Base-by-base conservation (phyloP, 2,113 vertebrate species). In the Lagopus muta region DNA sequence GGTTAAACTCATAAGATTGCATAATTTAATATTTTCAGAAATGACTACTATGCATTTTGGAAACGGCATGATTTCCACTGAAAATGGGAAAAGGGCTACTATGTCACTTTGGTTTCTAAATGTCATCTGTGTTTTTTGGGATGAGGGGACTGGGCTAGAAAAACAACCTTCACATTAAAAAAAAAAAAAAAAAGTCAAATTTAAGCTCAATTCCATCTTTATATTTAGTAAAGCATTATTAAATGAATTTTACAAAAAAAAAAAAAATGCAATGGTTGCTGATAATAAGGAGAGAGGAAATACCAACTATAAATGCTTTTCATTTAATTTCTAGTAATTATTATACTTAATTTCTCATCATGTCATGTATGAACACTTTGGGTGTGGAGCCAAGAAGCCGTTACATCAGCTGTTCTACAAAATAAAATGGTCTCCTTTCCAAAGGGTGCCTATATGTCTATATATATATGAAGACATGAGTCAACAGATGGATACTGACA, bases 401-500 rank as follows among this genome's bases (percentile, higher is more conserved):
- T 71, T 88, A 52, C 60, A 62, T 57, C 67, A 87, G 66, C 86
- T 90, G 42, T 11, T 67, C 36, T 52, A 64, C 52, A 42, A 30
- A 79, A 6, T 75, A 7, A 82, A n/a, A 67, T 25, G 45, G 27
- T 85, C 13, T 55, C 67, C 52, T 65, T 85, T 62, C 14, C 32
- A 61, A 57, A 47, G 55, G 21, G 3, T 76, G 78, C 58, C 67
- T 95, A 4, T 62, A 45, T 67, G 47, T 74, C 72, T 92, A 10
- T 21, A 6, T 21, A 6, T 21, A 6, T 65, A 11, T 11, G 75
- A 47, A 79, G 62, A 75, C 11, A 3, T 1, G 36, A 92, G 61
- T 43, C 75, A 80, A 82, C 92, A 95, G 92, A 96, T 93, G 91
- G 95, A 54, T 48, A 6, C 67, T 76, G 91, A 81, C 83, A 92